Evolutionary conservation across 2,797 vertebrate species (phyloP), one percentile per base, ranked within the genome.

Genomic region (Tokudaia tokunoshimensis): DNA sequence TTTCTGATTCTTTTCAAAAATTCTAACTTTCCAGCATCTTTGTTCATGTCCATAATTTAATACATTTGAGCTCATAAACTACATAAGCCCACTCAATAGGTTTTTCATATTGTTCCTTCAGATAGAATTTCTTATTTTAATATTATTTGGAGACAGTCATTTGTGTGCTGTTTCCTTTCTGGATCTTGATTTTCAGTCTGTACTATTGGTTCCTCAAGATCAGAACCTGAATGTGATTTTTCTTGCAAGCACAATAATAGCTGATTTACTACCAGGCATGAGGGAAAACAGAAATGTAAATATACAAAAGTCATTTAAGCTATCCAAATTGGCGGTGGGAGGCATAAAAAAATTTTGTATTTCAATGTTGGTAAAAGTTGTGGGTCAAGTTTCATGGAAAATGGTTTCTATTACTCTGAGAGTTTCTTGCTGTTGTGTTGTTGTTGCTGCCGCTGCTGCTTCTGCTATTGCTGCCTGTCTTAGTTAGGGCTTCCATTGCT

Each of bases 1-100:
- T 93, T 96, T 89, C 44, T 41, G 93, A 83, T 87, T 93, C 55
- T 95, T 84, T 75, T 65, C 31, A 22, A 37, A 78, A 44, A 50
- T 41, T 55, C 24, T 80, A 72, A 89, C 61, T 65, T 91, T 82
- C 61, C 41, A 57, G 34, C 72, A 41, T 86, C 79, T 92, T 91
- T 75, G 15, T 31, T 91, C 65, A 83, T 72, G 91, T 92, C 37
- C 41, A 55, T 91, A 92, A 93, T 29, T 59, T 41, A 75, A 6
- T 34, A 52, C 3, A 74, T 81, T 90, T 87, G 83, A 63, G 19
- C 52, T 94, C 34, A 81, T 24, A 91, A 87, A 92, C 80, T 11
- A 84, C 7, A 0, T 37, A 29, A 76, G 15, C 67, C 89, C 3
- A 70, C 13, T 89, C 55, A 81, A 10, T 13, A 94, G 19, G 1